Base-by-base conservation (phyloP, 2,888 invertebrate genomes). In the Cantharis lateralis region DNA sequence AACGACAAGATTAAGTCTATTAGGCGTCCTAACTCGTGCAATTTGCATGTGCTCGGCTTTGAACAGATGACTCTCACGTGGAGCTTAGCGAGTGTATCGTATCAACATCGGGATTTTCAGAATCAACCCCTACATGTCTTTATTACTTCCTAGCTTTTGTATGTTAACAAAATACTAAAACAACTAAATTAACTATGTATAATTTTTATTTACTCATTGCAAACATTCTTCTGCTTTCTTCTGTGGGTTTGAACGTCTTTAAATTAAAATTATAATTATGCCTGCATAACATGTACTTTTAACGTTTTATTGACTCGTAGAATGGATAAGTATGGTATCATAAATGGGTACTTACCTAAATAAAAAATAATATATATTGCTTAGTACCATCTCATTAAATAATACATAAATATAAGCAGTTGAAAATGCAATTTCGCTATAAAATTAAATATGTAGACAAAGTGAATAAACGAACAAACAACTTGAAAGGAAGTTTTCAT, bases 1-100 rank as follows among this genome's bases (percentile, higher is more conserved):
- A 88, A 87, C 87, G 88, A 88, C 87, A 87, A 88, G 88, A 88
- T 88, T 88, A 88, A 87, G 85, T 86, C 88, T 88, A 88, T 88
- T 88, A 88, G 88, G 87, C 87, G 84, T 86, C 84, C 86, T 86
- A 87, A 87, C 87, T 87, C 86, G 85, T 84, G 86, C 87, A 88
- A 88, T 88, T 88, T 88, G 88, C 88, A 88, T 88, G 83, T 79
- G 82, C 82, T 81, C 83, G 80, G 80, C 81, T 80, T 79, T 80
- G 81, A 83, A 82, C 82, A 82, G 81, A 83, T 82, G 83, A 82
- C 83, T 82, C 79, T 81, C 82, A 80, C 81, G 81, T 80, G 78
- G 80, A 79, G 81, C 79, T 81, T 81, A 80, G 76, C 78, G 82
- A 80, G 82, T 82, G 79, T 81, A 81, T 82, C 81, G 80, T 81